Base-by-base conservation (phyloP, 2,113 vertebrate species). In the Epinephelus lanceolatus region DNA sequence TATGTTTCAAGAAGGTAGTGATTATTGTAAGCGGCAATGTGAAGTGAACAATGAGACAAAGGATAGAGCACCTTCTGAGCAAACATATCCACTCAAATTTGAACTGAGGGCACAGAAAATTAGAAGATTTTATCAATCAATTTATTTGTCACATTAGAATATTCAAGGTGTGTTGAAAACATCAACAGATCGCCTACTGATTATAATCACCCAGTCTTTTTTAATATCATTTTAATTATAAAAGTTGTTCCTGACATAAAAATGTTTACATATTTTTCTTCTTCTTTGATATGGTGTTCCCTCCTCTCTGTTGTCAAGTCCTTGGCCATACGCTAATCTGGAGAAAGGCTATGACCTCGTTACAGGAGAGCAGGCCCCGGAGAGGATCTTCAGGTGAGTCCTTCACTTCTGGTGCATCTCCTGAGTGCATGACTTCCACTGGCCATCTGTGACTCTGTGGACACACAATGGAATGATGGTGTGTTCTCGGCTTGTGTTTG, bases 321-420 rank as follows among this genome's bases (percentile, higher is more conserved):
- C 98, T 0, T 99, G 98, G 98, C 98, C 98, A 9, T 99, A 99
- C 61, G 98, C 97, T 0, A 98, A 98, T 0, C 94, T 99, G 0
- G 98, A 99, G 90, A 96, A 96, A 67, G 98, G 98, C 49, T 99
- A 99, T 1, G 98, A 99, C 91, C 92, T 99, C 91, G 98, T 99
- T 73, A 99, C 98, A 1, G 98, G 98, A 60, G 96, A 98, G 78
- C 98, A 99, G 90, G 97, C 98, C 0, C 98, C 98, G 0, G 98
- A 99, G 94, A 98, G 97, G 92, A 99, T 99, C 73, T 98, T 99
- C 96, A 98, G 98, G 98, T 99, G 94, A 95, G 94, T 87, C 60
- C 63, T 55, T 65, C 42, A 60, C 67, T 84, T 74, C 53, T 42
- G 60, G 27, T 83, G 65, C 74, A 62, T 63, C 70, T 81, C 78